Base-by-base conservation (phyloP, 2,797 vertebrate genomes). In the Basileuterus tristriatus region DNA sequence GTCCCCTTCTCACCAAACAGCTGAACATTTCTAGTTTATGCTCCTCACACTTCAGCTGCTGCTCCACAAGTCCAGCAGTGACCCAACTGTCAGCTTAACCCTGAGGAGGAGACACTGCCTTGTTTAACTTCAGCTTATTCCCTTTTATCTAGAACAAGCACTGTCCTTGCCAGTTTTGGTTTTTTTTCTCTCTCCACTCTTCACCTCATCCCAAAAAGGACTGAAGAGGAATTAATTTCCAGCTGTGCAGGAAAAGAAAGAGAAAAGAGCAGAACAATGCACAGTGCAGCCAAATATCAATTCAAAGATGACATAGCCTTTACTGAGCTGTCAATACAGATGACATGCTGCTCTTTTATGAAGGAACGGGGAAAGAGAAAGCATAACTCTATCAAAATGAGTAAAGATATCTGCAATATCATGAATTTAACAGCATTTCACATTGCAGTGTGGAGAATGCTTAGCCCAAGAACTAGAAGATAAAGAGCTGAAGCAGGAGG, bases 181-280 rank as follows among this genome's bases (percentile, higher is more conserved):
- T 7, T 16, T 58, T 58, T 46, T 36, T 2, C 16, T 64, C 47
- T 63, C 60, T 68, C 60, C 5, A 16, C 30, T 83, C 50, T 86
- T 69, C 32, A 46, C 19, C 39, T 59, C 32, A 62, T 62, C 27
- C 60, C 41, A 15, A 79, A 93, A 65, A 76, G 10, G 21, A 43
- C 17, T 89, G 70, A 41, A 44, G 7, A 84, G 18, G 44, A 59
- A 90, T 88, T 84, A 0, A 55, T 68, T 77, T 96, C 83, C 75
- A 95, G 68, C 74, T 90, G 77, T 32, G 47, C 47, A 82, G 67
- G 41, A 81, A 90, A 69, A 68, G 30, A 77, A 69, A 44, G 37
- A 78, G 30, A 93, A 94, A 46, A 71, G 29, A 82, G 47, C 26
- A 88, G 90, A 93, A 93, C 52, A 87, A 74, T 79, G 70, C 47